phyloP scores from a whole-genome alignment of 2,888 invertebrate species.

The Cataglyphis altisquamis region DNA sequence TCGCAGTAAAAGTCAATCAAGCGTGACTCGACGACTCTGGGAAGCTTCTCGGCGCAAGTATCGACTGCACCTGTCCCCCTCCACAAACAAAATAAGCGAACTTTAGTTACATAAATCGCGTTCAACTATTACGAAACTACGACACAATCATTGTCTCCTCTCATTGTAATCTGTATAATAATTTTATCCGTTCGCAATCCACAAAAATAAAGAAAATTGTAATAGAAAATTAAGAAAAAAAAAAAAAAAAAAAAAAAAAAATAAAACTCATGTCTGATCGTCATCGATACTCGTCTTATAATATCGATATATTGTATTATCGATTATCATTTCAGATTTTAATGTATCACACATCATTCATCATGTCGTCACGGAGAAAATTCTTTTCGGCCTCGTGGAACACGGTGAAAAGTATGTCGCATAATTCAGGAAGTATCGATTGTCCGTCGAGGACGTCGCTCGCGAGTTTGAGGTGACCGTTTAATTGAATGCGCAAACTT shows the following conservation, averaged over 20 bases:
- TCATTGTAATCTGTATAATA: not conserved
- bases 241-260: not conserved
- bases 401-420: not conserved
- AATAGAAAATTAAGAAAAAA: not conserved
- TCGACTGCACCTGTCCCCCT: conserved; percentile 42
- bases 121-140: conserved; percentile 5
- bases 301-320: not conserved
- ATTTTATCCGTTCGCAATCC: not conserved
- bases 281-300: not conserved
- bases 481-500: conserved; percentile 28
- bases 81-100: conserved; percentile 6
- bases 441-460: conserved; percentile 18
- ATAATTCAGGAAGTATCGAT: conserved; percentile 33
- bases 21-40: conserved; percentile 31
- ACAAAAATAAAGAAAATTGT: not conserved
- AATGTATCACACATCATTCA: not conserved
- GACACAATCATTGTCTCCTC: not conserved
- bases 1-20: conserved; percentile 48
- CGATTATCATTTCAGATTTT: not conserved
- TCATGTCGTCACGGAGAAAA: not conserved
- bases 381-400: conserved; percentile 4
- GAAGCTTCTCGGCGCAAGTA: conserved; percentile 37
- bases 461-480: conserved; percentile 1
- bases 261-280: not conserved
- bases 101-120: conserved; percentile 46